phyloP scores from a whole-genome alignment of 2,888 invertebrate species.

The Heterodera filipjevi region DNA sequence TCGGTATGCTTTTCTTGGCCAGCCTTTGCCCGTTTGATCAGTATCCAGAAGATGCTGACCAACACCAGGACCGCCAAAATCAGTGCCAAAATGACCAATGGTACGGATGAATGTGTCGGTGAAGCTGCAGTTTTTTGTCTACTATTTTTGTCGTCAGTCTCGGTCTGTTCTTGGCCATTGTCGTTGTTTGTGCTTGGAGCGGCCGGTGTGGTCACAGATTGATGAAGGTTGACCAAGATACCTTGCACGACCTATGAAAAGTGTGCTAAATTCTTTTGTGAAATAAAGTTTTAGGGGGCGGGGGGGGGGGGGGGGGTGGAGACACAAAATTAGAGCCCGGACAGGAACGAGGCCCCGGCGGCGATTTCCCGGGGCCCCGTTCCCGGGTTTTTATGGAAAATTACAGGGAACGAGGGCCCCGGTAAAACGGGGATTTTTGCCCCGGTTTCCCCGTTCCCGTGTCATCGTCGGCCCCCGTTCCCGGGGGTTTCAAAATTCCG shows the following conservation, averaged over 20 bases:
- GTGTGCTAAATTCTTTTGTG: not conserved
- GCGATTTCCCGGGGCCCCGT: too few relatives aligned
- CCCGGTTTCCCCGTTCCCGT: too few relatives aligned
- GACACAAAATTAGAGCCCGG: too few relatives aligned
- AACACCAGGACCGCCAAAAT: not conserved
- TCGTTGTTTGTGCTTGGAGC: not conserved
- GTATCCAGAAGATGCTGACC: not conserved
- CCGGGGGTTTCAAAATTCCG: too few relatives aligned
- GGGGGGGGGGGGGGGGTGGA: too few relatives aligned
- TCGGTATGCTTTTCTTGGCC: not conserved
- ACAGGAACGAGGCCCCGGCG: too few relatives aligned
- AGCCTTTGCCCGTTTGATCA: constrained; percentile 4
- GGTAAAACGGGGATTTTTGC: too few relatives aligned
- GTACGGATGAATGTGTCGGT: not conserved
- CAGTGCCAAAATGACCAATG: constrained; percentile 1
- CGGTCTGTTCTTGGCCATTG: not conserved
- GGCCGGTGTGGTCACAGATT: not conserved
- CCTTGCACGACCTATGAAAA: constrained; percentile 6
- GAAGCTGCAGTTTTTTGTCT: not conserved
- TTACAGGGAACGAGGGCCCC: too few relatives aligned
- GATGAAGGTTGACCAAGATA: not conserved
- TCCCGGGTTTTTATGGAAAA: too few relatives aligned
- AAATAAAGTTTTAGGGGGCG: too few relatives aligned
- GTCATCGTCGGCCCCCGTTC: too few relatives aligned
- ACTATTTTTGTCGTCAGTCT: not conserved